A percentile compares a stretch with the other conserved stretches of the same genome.
These are phyloP conservation scores for Meles meles DNA, from an alignment of 2,113 vertebrate species.

Conservation along the genomic window DNA sequence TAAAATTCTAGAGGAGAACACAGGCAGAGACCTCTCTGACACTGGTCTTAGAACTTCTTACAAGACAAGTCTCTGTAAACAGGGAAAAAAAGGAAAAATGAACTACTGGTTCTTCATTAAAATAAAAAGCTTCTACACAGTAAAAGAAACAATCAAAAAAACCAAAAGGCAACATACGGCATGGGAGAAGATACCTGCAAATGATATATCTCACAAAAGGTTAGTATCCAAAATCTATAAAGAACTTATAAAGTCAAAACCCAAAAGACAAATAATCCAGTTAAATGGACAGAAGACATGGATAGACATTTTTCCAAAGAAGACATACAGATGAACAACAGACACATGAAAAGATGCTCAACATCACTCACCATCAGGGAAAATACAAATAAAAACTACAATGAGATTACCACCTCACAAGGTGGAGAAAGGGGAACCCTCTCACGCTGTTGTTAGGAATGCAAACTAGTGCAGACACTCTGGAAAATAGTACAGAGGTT, in stretches of 20 bases:
- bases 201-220: background rate
- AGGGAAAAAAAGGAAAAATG: background rate
- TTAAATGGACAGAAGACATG: background rate
- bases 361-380: background rate
- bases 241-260: background rate
- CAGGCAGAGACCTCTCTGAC: background rate
- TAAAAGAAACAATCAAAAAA: background rate
- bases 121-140: background rate
- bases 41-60: background rate
- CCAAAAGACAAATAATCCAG: background rate
- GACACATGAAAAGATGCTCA: background rate
- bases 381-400: background rate
- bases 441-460: too few relatives aligned
- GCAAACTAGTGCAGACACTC: too few relatives aligned
- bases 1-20: background rate
- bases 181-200: background rate
- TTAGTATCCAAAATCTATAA: background rate
- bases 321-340: background rate
- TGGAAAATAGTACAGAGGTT: too few relatives aligned
- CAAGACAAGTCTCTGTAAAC: background rate
- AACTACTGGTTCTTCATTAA: background rate
- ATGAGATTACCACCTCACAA: too few relatives aligned
- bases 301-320: background rate
- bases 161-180: background rate
- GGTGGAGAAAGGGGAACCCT: too few relatives aligned